A percentile compares a stretch with the other conserved stretches of the same genome.
Evolutionary conservation across 2,797 vertebrate species (phyloP).

Genomic region (Chloroceryle amazona): DNA sequence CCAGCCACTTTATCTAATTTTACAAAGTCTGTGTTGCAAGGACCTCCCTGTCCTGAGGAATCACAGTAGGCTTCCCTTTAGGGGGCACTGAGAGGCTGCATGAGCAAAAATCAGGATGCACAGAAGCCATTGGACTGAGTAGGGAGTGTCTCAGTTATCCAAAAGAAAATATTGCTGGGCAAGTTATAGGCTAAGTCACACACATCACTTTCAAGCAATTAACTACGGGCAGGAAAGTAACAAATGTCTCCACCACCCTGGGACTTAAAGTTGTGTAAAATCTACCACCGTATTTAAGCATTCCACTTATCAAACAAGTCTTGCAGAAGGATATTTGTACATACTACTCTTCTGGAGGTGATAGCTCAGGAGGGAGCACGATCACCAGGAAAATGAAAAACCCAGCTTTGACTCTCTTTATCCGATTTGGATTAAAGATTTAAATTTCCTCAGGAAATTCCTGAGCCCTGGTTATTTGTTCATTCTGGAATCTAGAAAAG

Average conservation of each 20-base stretch:
- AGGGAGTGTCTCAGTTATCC: background rate
- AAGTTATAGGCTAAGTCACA: background rate
- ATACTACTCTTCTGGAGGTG: background rate
- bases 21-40: background rate
- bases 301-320: background rate
- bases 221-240: background rate
- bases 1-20: background rate
- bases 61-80: background rate
- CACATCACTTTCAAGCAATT: background rate
- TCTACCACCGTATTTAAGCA: background rate
- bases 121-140: background rate
- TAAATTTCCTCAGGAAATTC: background rate
- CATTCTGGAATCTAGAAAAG: background rate
- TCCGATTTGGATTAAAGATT: background rate
- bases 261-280: background rate
- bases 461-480: background rate
- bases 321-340: background rate
- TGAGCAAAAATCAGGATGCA: background rate
- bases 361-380: background rate
- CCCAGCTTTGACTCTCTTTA: background rate
- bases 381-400: background rate
- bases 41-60: background rate
- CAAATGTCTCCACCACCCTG: background rate
- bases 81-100: background rate
- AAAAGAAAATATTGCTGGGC: background rate